Evolutionary conservation across 2,113 vertebrate species (phyloP).

Genomic region (Serranochromis macrocephalus): DNA sequence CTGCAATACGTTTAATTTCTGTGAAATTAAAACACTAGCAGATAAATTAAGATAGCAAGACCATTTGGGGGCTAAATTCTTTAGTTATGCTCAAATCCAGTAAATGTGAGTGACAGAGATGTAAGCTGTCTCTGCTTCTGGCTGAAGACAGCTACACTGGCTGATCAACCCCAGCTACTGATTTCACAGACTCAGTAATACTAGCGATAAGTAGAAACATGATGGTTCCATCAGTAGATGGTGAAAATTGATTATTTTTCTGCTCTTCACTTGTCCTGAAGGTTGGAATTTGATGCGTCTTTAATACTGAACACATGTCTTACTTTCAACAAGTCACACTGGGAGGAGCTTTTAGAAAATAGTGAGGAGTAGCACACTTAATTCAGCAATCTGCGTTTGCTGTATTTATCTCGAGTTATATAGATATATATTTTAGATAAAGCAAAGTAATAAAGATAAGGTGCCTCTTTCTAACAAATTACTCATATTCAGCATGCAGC

Average conservation of each 20-base stretch:
- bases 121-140: neutral
- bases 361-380: neutral
- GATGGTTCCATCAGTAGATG: conserved; percentile 34
- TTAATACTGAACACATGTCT: conserved; percentile 22
- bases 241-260: conserved; percentile 32
- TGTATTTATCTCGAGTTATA: neutral
- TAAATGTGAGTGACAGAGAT: neutral
- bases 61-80: neutral
- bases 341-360: neutral
- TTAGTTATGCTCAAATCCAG: neutral
- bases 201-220: conserved; percentile 39
- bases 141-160: conserved; percentile 5
- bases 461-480: neutral
- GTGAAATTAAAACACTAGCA: neutral
- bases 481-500: neutral
- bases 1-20: neutral
- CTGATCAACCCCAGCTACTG: conserved; percentile 40
- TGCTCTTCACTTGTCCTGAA: neutral
- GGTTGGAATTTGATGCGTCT: neutral
- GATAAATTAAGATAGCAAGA: neutral
- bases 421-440: neutral
- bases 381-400: neutral
- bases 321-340: neutral
- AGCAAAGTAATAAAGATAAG: neutral
- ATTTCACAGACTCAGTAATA: conserved; percentile 23